Conservation (phyloP, 2,888 invertebrate species). For the Agriopis marginaria region DNA sequence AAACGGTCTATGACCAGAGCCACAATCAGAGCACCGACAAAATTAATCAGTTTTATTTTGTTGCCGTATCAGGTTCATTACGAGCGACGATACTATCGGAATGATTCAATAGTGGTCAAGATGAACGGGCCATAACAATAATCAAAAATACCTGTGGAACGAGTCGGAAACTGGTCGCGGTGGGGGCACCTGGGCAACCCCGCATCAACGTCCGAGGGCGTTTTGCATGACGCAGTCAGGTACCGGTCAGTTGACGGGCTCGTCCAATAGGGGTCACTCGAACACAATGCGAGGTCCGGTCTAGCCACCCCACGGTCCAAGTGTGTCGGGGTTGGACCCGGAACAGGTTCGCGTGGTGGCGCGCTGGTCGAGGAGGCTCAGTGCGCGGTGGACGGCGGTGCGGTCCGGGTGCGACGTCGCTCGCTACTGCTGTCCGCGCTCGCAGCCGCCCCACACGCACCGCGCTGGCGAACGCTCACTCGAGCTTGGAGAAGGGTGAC, state of each 20-base stretch:
- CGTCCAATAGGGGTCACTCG: slow-evolving; percentile 77
- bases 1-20: slow-evolving; percentile 17
- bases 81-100: slow-evolving; percentile 49
- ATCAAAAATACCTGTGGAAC: slow-evolving; percentile 79
- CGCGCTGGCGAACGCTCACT: slow-evolving; percentile 61
- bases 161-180: slow-evolving; percentile 70
- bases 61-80: slow-evolving; percentile 43
- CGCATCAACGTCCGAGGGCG: slow-evolving; percentile 76
- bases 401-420: slow-evolving; percentile 79
- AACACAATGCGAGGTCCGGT: slow-evolving; percentile 65
- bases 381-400: slow-evolving; percentile 72
- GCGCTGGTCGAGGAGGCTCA: slow-evolving; percentile 47
- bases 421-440: slow-evolving; percentile 74
- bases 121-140: slow-evolving; percentile 54
- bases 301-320: slow-evolving; percentile 52
- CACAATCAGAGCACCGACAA: slow-evolving; percentile 24
- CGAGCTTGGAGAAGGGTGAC: slow-evolving; percentile 80
- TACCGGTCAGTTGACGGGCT: slow-evolving; percentile 73
- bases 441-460: slow-evolving; percentile 62
- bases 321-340: slow-evolving; percentile 56
- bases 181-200: slow-evolving; percentile 76
- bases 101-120: slow-evolving; percentile 58
- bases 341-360: slow-evolving; percentile 60
- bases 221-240: slow-evolving; percentile 75
- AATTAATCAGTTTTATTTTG: slow-evolving; percentile 40